A percentile compares a stretch with the other conserved stretches of the same genome.
These are phyloP conservation scores for Operophtera brumata DNA, from an alignment of 2,888 invertebrate species.

Conservation along the genomic window DNA sequence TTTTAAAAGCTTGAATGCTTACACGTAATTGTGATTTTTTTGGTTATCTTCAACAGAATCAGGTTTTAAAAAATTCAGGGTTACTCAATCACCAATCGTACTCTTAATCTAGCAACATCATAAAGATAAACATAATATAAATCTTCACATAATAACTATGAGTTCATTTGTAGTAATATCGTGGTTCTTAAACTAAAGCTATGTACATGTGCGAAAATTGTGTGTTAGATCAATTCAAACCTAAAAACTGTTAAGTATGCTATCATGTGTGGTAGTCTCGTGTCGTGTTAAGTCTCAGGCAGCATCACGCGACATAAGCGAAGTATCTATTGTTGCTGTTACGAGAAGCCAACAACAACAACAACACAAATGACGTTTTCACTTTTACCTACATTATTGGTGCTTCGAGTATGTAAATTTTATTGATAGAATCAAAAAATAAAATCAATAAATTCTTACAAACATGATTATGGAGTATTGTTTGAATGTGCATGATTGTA, in stretches of 20 bases:
- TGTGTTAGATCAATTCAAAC: constrained; percentile 43
- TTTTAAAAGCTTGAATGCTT: no score
- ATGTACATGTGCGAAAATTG: constrained; percentile 45
- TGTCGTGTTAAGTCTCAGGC: constrained; percentile 1
- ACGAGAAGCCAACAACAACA: constrained; percentile 3
- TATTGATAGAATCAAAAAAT: no score
- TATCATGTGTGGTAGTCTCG: constrained; percentile 6
- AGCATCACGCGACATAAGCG: constrained; percentile 3
- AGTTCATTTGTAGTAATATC: not conserved
- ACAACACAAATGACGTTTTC: not conserved
- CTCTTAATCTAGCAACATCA: no score
- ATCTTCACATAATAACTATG: no score
- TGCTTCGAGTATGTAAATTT: not conserved
- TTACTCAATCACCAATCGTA: no score
- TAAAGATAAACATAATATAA: no score
- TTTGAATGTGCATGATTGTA: constrained; percentile 18
- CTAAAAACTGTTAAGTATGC: constrained; percentile 28
- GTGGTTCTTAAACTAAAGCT: constrained; percentile 35
- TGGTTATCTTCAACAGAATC: no score
- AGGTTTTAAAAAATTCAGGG: no score
- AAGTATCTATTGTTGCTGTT: not conserved
- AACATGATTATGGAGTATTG: not conserved
- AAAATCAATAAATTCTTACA: no score
- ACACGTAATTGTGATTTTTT: no score
- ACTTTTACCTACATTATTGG: not conserved